Percentiles rank a stretch among this genome's conserved stretches.
Conservation (phyloP, 2,113 vertebrate genomes). For the Gadus macrocephalus region DNA sequence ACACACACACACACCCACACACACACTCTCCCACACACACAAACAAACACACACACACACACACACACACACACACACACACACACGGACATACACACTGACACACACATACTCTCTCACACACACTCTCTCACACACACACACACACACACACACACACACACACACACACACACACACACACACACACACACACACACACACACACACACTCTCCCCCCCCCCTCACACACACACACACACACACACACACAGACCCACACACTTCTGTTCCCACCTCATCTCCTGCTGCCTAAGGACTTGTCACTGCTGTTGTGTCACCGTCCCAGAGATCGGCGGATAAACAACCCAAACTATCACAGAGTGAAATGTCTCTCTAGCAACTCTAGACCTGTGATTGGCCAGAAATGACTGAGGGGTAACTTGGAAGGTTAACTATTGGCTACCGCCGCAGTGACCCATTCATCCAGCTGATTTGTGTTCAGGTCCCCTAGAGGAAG, state of each 20-base stretch:
- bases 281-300: background rate
- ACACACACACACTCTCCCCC: background rate
- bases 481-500: constrained; percentile 22
- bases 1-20: background rate
- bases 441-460: background rate
- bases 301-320: background rate
- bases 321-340: background rate
- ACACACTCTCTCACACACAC: background rate
- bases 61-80: background rate
- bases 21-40: background rate
- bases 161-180: background rate
- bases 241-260: background rate
- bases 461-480: constrained; percentile 19
- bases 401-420: background rate
- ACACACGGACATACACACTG: background rate
- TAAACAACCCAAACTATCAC: background rate
- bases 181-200: background rate
- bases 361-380: background rate
- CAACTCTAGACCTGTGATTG: background rate
- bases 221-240: background rate
- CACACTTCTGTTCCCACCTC: background rate
- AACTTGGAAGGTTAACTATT: constrained; percentile 12
- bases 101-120: background rate
- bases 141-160: too few species aligned
- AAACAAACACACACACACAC: background rate